Base-by-base conservation (phyloP, 2,113 vertebrate genomes). In the Chlamydotis undulata region DNA sequence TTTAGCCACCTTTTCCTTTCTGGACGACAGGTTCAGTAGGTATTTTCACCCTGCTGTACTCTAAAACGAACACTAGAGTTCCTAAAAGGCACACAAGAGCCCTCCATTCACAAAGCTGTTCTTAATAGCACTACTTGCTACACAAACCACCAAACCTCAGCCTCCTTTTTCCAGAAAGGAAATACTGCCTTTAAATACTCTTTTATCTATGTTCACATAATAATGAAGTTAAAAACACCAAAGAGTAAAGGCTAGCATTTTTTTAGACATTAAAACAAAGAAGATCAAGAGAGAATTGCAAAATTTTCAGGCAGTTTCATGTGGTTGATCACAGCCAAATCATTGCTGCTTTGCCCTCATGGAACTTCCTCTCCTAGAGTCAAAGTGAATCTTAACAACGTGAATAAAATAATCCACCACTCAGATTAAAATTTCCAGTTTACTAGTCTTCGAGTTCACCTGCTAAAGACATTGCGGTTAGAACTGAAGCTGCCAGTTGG, bases 81-180 rank as follows among this genome's bases (percentile, higher is more conserved):
- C 26, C 26, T 53, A 92, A 74, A 85, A 57, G 35, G 21, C 28
- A 52, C 19, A 60, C 0, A 0, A 63, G 12, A 47, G 6, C 41
- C 24, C 14, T 67, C n/a, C 8, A n/a, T 15, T 16, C 1, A 0
- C 61, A 80, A 87, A 10, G 14, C 9, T 3, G 3, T 8, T 83
- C 8, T 2, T 13, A 76, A 33, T 4, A 83, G 53, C 39, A 52
- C 7, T 17, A 33, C 10, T 57, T 74, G n/a, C 47, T 47, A 56
- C 22, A 56, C 2, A 2, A 75, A 37, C 19, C n/a, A 70, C 29
- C 26, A 77, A 75, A 83, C 13, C 21, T 68, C 52, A 52, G 16
- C 5, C 23, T 87, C 17, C 12, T 55, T 47, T 61, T 29, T 59
- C 28, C 47, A 77, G 59, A 84, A 81, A 74, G 18, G 3, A 94